phyloP scores from a whole-genome alignment of 2,797 vertebrate genomes.

The Falco biarmicus region DNA sequence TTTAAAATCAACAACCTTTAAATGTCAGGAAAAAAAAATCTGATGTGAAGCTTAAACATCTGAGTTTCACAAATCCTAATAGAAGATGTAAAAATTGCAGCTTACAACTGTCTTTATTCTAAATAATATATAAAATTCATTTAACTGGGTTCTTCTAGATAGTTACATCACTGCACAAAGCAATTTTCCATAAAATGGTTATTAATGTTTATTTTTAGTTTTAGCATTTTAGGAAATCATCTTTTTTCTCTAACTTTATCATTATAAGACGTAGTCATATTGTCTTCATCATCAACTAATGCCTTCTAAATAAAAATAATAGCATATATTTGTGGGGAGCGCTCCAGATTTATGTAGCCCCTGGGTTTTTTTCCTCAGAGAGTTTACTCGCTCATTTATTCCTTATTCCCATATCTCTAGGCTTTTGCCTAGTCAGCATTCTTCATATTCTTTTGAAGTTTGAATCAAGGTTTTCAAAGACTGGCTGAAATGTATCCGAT shows the following conservation, averaged over 20 bases:
- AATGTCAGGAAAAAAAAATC: background rate
- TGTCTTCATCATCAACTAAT: background rate
- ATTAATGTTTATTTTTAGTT: background rate
- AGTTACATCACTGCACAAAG: background rate
- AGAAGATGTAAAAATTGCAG: background rate
- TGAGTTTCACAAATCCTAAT: background rate
- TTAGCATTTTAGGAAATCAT: background rate
- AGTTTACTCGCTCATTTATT: background rate
- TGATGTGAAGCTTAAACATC: fast-evolving
- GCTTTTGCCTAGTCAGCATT: constrained; percentile 11
- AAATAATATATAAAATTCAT: background rate
- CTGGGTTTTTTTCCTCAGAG: background rate
- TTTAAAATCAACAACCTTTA: background rate
- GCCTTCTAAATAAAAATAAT: background rate
- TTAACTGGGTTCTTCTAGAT: background rate
- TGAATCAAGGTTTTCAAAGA: background rate
- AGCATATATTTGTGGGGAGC: background rate
- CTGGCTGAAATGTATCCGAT: background rate
- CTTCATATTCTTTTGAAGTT: constrained; percentile 26
- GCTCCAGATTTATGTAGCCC: background rate
- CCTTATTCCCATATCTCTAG: background rate
- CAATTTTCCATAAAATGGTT: fast-evolving
- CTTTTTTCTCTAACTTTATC: background rate
- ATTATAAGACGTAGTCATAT: background rate
- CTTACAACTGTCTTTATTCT: background rate